These are phyloP conservation scores for Alauda arvensis DNA, from an alignment of 2,797 vertebrate genomes.

Conservation along the genomic window DNA sequence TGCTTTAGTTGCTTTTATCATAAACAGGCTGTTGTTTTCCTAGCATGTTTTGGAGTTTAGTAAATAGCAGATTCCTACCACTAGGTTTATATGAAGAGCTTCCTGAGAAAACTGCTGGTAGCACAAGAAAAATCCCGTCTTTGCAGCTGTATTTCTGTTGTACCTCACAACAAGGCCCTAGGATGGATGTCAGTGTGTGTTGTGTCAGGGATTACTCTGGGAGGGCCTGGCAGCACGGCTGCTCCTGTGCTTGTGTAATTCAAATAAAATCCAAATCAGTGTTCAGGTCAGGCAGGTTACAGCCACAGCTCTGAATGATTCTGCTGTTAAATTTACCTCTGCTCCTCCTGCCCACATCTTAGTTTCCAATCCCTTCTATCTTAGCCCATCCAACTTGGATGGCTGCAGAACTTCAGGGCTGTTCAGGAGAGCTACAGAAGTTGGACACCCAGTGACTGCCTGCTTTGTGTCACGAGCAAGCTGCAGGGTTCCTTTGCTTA, in stretches of 20 bases:
- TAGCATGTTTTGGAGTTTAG: neutral
- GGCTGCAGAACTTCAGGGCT: neutral
- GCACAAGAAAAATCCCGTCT: neutral
- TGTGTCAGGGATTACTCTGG: neutral
- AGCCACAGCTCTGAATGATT: accelerated
- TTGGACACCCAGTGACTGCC: neutral
- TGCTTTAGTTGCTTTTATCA: neutral
- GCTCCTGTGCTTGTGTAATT: neutral
- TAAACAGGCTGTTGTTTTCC: neutral
- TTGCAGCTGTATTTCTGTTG: neutral
- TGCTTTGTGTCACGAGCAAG: neutral
- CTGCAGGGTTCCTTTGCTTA: neutral
- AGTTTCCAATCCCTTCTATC: neutral
- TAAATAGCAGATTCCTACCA: neutral
- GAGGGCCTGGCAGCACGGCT: neutral
- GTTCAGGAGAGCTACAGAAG: neutral
- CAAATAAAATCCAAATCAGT: neutral
- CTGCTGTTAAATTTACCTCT: neutral
- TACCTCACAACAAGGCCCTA: neutral
- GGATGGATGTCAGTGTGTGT: neutral
- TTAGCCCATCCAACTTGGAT: neutral
- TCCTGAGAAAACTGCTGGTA: neutral
- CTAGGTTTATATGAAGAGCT: neutral
- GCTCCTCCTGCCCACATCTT: neutral
- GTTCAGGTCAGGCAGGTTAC: neutral